These are phyloP conservation scores for Alligator sinensis DNA, from an alignment of 2,113 vertebrate species.

Conservation along the genomic window DNA sequence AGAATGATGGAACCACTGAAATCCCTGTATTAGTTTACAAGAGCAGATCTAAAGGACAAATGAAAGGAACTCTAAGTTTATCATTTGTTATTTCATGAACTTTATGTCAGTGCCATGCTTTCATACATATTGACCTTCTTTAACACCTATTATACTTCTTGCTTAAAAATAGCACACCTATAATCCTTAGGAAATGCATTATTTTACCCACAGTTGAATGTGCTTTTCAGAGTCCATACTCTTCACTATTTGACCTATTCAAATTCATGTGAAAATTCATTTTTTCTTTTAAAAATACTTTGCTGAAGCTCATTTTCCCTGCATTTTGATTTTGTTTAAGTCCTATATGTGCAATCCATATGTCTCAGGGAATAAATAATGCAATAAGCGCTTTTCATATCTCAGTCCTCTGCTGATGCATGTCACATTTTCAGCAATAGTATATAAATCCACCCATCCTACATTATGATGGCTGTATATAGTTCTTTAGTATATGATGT, in stretches of 20 bases:
- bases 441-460: neutral
- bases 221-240: slow-evolving; percentile 25
- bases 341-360: neutral
- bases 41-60: neutral
- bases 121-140: slow-evolving; percentile 67
- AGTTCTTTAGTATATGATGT: neutral
- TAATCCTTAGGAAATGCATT: slow-evolving; percentile 19
- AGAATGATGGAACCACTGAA: no score
- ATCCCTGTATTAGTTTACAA: no score
- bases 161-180: neutral
- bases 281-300: neutral
- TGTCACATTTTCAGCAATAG: neutral
- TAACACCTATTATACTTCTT: slow-evolving; percentile 30
- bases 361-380: neutral
- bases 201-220: neutral
- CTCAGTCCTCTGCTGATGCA: neutral
- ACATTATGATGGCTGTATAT: neutral
- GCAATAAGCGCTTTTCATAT: neutral
- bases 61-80: neutral
- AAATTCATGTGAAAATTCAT: neutral
- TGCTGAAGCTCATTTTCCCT: neutral
- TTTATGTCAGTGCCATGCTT: neutral
- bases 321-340: neutral
- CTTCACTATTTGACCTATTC: slow-evolving; percentile 21
- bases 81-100: neutral